Evolutionary conservation across 1,140 invertebrate genomes (phyloP), one percentile per base, ranked within the genome.

Genomic region (Micrasema minimum): DNA sequence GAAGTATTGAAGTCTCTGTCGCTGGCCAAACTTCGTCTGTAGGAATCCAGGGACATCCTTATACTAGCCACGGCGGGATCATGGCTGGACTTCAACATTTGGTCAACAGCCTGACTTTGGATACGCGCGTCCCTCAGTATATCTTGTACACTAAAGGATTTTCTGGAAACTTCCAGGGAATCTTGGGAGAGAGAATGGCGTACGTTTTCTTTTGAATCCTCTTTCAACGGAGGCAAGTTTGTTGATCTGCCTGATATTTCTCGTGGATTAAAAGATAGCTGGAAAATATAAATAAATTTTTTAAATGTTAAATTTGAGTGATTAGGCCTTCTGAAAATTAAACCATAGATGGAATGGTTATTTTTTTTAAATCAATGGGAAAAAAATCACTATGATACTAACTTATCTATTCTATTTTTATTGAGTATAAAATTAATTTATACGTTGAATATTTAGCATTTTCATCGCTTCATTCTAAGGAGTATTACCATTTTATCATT

Each of bases 211-310:
- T 74, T 74, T 16, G 53, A 66, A 37, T 69, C 46, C 16, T 69
- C 46, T 1, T 37, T 22, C 9, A 51, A 20, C 31, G 51, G 41
- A 9, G 3, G 53, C 3, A 59, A 20, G 26, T 46, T 37, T 18
- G 74, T 75, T 11, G 74, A 75, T 70, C 70, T 72, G 16, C 59
- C 74, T 18, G 70, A 23, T 12, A 75, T 75, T 37, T 75, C 74
- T 20, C 38, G 31, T 14, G 74, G 74, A 70, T 75, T 72, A 51
- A 75, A 75, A 1, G 74, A 75, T 22, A 75, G 31, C 69, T 74
- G 35, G 20, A 59, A 51, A 22, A 51, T 31, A 2, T 4, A 31
- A 48, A 20, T 48, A 22, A 20, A 31, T 4, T 2, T 31, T 2
- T 31, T 31, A 31, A 2, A 4, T 31, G 26, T 31, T 31, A 31